These are phyloP conservation scores for Brachycybe producta DNA, from an alignment of 2,888 invertebrate species.

Conservation along the genomic window DNA sequence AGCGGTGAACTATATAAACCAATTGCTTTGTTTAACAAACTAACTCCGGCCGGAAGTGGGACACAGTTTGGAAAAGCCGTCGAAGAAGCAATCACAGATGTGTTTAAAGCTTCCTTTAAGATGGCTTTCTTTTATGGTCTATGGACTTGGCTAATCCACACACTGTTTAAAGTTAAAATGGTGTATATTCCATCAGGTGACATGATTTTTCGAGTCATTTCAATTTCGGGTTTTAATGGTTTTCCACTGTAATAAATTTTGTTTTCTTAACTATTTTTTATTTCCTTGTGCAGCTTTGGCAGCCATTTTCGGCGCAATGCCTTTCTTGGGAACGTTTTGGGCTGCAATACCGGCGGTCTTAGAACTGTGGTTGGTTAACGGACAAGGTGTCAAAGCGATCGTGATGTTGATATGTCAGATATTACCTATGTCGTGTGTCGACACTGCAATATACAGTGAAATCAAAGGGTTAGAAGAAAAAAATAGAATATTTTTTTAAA, in stretches of 20 bases:
- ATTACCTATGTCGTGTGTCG: slow-evolving; percentile 80
- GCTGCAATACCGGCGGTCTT: slow-evolving; percentile 86
- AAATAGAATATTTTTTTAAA: slow-evolving; percentile 1
- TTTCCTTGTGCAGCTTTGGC: slow-evolving; percentile 55
- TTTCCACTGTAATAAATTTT: too few species aligned
- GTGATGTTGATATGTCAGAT: slow-evolving; percentile 71
- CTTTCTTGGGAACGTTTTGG: slow-evolving; percentile 90
- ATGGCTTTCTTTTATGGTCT: slow-evolving; percentile 94
- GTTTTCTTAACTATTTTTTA: slow-evolving; percentile 14
- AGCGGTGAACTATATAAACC: slow-evolving; percentile 82
- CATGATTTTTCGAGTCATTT: slow-evolving; percentile 5
- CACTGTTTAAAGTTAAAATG: slow-evolving; percentile 80
- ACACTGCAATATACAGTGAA: slow-evolving; percentile 91
- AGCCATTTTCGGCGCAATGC: slow-evolving; percentile 84
- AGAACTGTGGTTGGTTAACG: slow-evolving; percentile 88
- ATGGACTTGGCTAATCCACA: slow-evolving; percentile 96
- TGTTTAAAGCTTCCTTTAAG: slow-evolving; percentile 90
- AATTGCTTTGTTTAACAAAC: slow-evolving; percentile 67
- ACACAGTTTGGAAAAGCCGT: slow-evolving; percentile 56
- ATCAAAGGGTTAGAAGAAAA: slow-evolving; percentile 69
- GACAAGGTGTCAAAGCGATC: slow-evolving; percentile 65
- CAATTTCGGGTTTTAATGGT: too few species aligned
- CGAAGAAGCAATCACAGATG: slow-evolving; percentile 80
- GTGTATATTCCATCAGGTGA: slow-evolving; percentile 86
- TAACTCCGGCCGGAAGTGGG: slow-evolving; percentile 47